phyloP scores from a whole-genome alignment of 1,140 invertebrate species.

The Matsumurasca onukii region DNA sequence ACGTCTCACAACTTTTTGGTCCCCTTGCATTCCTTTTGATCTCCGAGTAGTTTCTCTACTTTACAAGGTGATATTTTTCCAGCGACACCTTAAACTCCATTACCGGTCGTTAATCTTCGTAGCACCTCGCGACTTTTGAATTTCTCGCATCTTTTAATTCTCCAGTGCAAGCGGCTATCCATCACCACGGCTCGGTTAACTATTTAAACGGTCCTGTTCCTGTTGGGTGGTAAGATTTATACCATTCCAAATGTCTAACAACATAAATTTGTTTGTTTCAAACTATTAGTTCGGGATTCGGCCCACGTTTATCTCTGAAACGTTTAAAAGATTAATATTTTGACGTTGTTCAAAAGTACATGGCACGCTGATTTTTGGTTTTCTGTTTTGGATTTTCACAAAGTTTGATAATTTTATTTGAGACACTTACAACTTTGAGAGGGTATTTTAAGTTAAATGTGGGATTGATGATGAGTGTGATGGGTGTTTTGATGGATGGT shows the following conservation, averaged over 20 bases:
- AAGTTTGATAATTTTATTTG: too few species aligned
- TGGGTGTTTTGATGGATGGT: too few species aligned
- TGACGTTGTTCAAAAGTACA: too few species aligned
- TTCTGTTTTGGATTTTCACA: too few species aligned
- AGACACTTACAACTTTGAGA: too few species aligned
- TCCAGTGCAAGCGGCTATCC: background rate
- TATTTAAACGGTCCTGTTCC: constrained; percentile 20
- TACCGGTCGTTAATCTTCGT: background rate
- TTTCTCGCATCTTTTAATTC: background rate
- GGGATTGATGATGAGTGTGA: too few species aligned
- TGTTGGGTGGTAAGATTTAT: constrained; percentile 1
- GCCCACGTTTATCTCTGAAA: background rate
- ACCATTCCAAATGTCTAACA: background rate
- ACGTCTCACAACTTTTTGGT: background rate
- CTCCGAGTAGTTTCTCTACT: background rate
- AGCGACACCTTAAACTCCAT: constrained; percentile 12
- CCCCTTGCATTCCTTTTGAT: background rate
- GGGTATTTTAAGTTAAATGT: too few species aligned
- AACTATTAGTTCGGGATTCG: background rate
- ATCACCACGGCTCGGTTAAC: background rate
- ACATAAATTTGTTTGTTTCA: constrained; percentile 24
- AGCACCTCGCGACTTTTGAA: background rate
- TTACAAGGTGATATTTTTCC: constrained; percentile 6
- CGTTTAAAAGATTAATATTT: too few species aligned
- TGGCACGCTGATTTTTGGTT: too few species aligned